Conservation (phyloP, 2,113 vertebrate genomes). For the Antechinus stuartii region DNA sequence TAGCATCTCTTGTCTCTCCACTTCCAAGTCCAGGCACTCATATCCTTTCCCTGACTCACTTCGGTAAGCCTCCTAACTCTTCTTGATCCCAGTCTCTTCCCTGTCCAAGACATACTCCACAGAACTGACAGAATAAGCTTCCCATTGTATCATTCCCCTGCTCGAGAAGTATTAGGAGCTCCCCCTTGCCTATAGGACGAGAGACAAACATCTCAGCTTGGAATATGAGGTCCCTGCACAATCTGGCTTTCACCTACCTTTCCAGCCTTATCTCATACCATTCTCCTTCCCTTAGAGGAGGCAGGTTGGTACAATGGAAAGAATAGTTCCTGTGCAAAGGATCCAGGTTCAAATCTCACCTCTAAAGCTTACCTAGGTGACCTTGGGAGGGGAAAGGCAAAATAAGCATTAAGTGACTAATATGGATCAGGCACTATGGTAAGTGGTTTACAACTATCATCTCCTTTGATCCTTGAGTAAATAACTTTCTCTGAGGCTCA, state of each 20-base stretch:
- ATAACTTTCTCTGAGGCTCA: background rate
- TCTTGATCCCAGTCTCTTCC: background rate
- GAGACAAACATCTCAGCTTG: background rate
- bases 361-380: background rate
- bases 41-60: background rate
- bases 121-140: background rate
- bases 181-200: no score
- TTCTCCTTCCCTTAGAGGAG: no score
- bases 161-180: background rate
- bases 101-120: background rate
- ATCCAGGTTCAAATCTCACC: background rate
- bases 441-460: background rate
- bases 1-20: background rate
- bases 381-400: background rate
- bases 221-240: background rate
- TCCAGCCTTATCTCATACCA: background rate
- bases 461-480: background rate
- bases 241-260: background rate
- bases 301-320: background rate
- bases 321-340: background rate
- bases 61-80: background rate
- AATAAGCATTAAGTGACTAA: background rate
- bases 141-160: background rate
- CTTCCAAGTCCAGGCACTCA: background rate
- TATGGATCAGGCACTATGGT: background rate